Evolutionary conservation across 2,888 invertebrate species (phyloP).

Genomic region (Meteorus cinctellus): DNA sequence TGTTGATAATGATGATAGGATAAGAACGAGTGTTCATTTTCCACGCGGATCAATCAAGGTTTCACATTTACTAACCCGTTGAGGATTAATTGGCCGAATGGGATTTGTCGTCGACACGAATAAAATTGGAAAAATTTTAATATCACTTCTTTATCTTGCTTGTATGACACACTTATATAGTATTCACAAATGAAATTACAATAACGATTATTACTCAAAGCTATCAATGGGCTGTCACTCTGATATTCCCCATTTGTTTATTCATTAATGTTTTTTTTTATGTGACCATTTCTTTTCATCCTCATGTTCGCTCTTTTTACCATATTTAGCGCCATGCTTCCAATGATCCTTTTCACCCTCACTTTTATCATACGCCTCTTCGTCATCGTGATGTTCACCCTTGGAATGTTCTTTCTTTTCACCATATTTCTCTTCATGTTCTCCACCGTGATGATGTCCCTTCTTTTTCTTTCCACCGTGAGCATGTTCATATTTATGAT

Average conservation of each 20-base stretch:
- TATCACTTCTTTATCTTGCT: not conserved
- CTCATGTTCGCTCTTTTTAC: slow-evolving; percentile 73
- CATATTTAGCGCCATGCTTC: slow-evolving; percentile 74
- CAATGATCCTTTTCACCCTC: slow-evolving; percentile 77
- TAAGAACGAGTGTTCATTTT: not conserved
- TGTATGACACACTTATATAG: not conserved
- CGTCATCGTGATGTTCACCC: slow-evolving; percentile 75
- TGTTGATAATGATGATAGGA: not conserved
- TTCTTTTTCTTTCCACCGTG: slow-evolving; percentile 79
- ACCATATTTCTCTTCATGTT: slow-evolving; percentile 76
- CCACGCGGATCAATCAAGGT: not conserved
- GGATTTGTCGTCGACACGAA: not conserved
- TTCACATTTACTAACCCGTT: not conserved
- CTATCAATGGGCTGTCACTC: not conserved
- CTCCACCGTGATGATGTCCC: slow-evolving; percentile 74
- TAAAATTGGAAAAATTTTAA: not conserved
- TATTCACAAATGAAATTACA: not conserved
- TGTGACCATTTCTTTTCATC: slow-evolving; percentile 78
- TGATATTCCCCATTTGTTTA: not conserved
- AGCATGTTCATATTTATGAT: slow-evolving; percentile 75
- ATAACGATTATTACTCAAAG: not conserved
- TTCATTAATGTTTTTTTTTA: slow-evolving; percentile 72
- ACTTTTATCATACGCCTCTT: slow-evolving; percentile 77
- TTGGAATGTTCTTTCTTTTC: slow-evolving; percentile 77
- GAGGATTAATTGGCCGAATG: not conserved